phyloP scores from a whole-genome alignment of 1,140 invertebrate species.

The Goniozus legneri region DNA sequence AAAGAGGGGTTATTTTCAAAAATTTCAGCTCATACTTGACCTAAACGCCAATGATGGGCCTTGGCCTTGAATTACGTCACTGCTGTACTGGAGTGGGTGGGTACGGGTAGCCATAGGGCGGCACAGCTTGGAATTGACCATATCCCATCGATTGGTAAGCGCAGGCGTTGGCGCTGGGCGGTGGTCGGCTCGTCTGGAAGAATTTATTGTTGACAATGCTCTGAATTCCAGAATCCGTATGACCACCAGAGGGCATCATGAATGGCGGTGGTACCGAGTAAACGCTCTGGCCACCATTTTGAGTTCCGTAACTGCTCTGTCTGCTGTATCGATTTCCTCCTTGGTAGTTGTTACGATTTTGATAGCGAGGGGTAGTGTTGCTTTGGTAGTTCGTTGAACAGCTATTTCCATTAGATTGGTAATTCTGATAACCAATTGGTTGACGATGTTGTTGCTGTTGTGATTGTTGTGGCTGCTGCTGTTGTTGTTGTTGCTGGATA shows the following conservation, averaged over 20 bases:
- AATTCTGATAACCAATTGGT: constrained; percentile 17
- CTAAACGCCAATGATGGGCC: constrained; percentile 22
- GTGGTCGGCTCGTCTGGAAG: constrained; percentile 59
- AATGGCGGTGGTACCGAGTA: constrained; percentile 56
- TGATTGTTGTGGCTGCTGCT: constrained; percentile 13
- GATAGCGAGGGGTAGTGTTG: constrained; percentile 21
- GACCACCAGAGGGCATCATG: constrained; percentile 52
- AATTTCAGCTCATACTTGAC: constrained; percentile 27
- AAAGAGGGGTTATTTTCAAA: background rate
- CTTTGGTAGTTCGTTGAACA: constrained; percentile 30
- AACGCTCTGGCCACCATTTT: constrained; percentile 45
- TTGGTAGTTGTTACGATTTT: constrained; percentile 36
- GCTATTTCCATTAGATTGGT: constrained; percentile 19
- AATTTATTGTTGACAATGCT: constrained; percentile 62
- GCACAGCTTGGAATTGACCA: constrained; percentile 51
- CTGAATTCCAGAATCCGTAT: constrained; percentile 54
- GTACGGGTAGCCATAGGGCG: constrained; percentile 55
- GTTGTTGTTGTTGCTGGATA: constrained; percentile 16
- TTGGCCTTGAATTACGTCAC: constrained; percentile 37
- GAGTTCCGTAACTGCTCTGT: constrained; percentile 27
- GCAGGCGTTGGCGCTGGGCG: constrained; percentile 56
- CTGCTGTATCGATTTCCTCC: constrained; percentile 38
- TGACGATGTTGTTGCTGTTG: constrained; percentile 9
- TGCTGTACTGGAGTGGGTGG: constrained; percentile 53
- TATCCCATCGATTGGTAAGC: constrained; percentile 61